Percentiles rank a stretch among this genome's conserved stretches.
phyloP scores from a whole-genome alignment of 2,113 vertebrate genomes.

The Alethe diademata region DNA sequence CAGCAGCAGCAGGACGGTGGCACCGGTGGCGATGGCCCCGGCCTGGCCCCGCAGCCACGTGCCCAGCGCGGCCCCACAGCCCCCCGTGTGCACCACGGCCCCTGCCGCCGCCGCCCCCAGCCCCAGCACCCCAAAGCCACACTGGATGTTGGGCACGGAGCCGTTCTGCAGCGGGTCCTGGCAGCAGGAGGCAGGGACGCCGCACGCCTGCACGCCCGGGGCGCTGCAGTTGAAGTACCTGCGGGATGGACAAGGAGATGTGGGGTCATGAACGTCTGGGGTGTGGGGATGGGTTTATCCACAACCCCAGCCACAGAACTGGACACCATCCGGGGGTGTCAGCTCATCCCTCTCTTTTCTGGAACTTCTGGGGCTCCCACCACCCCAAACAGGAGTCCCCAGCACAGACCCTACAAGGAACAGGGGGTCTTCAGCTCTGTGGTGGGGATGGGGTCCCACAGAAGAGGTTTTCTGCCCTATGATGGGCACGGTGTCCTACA shows the following conservation, averaged over 20 bases:
- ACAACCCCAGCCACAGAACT: background rate
- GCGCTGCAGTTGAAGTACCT: conserved; percentile 95
- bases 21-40: background rate
- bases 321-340: fast-evolving
- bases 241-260: background rate
- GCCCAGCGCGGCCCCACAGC: conserved; percentile 75
- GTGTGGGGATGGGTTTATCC: background rate
- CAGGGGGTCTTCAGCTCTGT: fast-evolving
- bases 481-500: fast-evolving
- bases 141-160: conserved; percentile 81
- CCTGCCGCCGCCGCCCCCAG: conserved; percentile 71
- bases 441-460: background rate
- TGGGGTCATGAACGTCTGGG: fast-evolving
- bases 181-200: conserved; percentile 90
- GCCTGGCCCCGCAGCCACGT: conserved; percentile 76
- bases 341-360: background rate
- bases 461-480: fast-evolving
- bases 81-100: conserved; percentile 75
- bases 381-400: fast-evolving
- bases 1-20: conserved; percentile 29
- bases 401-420: background rate
- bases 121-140: conserved; percentile 75
- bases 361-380: background rate
- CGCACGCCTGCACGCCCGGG: conserved; percentile 82
- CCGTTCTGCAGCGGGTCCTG: conserved; percentile 78